A percentile compares a stretch with the other conserved stretches of the same genome.
Conservation (phyloP, 1,140 invertebrate species). For the Drosophila simulans region DNA sequence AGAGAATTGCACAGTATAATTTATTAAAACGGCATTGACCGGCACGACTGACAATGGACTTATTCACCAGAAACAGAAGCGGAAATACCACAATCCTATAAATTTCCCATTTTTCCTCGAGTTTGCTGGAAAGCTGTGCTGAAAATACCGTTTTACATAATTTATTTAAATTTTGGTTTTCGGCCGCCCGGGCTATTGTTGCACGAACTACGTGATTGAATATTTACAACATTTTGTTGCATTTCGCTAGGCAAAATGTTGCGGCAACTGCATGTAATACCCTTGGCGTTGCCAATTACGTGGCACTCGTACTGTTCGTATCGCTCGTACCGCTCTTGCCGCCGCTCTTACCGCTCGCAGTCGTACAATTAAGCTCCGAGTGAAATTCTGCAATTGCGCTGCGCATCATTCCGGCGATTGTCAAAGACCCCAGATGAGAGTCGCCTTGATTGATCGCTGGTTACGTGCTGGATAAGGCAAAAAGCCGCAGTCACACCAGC, state of each 20-base stretch:
- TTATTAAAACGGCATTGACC: slow-evolving; percentile 45
- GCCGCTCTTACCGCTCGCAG: slow-evolving; percentile 19
- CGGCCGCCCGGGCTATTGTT: slow-evolving; percentile 44
- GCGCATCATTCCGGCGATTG: slow-evolving; percentile 71
- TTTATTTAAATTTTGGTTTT: slow-evolving; percentile 76
- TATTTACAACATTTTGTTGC: slow-evolving; percentile 78
- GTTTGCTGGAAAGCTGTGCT: slow-evolving; percentile 24
- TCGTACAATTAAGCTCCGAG: slow-evolving; percentile 72
- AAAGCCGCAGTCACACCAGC: slow-evolving; percentile 24
- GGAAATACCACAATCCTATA: slow-evolving; percentile 59
- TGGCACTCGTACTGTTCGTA: slow-evolving; percentile 30
- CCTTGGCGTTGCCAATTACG: slow-evolving; percentile 77
- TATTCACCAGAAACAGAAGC: slow-evolving; percentile 42
- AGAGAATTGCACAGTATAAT: slow-evolving; percentile 52
- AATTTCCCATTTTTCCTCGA: slow-evolving; percentile 36
- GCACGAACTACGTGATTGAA: slow-evolving; percentile 81
- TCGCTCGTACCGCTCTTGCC: not conserved
- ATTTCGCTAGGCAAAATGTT: slow-evolving; percentile 58
- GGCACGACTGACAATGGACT: slow-evolving; percentile 47
- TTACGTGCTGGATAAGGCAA: slow-evolving; percentile 68
- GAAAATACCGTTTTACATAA: slow-evolving; percentile 64
- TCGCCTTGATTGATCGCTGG: slow-evolving; percentile 76
- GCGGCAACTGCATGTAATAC: slow-evolving; percentile 63
- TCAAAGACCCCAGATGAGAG: slow-evolving; percentile 61
- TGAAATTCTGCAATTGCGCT: slow-evolving; percentile 78